Conservation (phyloP, 2,113 vertebrate genomes). For the Ibidorhyncha struthersii region DNA sequence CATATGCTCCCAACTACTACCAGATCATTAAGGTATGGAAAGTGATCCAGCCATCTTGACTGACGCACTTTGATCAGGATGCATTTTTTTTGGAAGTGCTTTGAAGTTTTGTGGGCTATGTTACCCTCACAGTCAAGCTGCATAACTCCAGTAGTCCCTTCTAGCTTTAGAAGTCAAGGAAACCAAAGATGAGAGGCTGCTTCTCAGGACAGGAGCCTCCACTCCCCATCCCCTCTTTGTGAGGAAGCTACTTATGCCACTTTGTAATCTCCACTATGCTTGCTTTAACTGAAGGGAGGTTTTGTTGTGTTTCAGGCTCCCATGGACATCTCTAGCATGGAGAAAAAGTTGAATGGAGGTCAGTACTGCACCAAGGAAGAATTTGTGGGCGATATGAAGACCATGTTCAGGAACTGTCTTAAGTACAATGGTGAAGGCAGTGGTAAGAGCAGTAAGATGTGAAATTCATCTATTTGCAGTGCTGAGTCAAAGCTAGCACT, state of each 20-base stretch:
- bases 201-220: background rate
- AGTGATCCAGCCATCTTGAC: background rate
- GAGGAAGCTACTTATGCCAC: background rate
- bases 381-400: conserved; percentile 94
- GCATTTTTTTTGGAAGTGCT: background rate
- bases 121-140: background rate
- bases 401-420: conserved; percentile 95
- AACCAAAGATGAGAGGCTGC: background rate
- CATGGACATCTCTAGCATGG: conserved; percentile 98
- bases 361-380: conserved; percentile 94
- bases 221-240: background rate
- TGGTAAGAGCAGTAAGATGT: conserved; percentile 78
- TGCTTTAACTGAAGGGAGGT: background rate
- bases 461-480: background rate
- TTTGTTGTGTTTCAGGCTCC: conserved; percentile 80
- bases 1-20: conserved; percentile 94
- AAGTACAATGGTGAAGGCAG: conserved; percentile 97
- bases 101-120: background rate
- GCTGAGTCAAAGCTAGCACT: background rate
- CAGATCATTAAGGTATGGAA: conserved; percentile 92
- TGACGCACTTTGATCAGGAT: background rate
- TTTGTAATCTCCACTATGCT: background rate
- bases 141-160: background rate
- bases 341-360: conserved; percentile 91
- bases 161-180: background rate